A percentile compares a stretch with the other conserved stretches of the same genome.
phyloP scores from a whole-genome alignment of 2,113 vertebrate species.

The Accipiter cooperii region DNA sequence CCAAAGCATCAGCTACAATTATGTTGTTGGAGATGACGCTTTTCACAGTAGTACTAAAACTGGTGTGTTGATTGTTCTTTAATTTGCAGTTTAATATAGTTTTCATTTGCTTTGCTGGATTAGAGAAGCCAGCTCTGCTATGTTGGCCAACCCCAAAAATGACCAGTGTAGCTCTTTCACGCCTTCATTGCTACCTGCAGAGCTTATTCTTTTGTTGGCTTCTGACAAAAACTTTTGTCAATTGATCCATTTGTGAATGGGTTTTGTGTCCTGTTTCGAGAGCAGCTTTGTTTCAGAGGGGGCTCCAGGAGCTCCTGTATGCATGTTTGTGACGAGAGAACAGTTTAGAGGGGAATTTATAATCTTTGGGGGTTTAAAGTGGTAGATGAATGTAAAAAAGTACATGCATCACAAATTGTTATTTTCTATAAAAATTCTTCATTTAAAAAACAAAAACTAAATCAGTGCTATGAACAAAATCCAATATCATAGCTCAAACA shows the following conservation, averaged over 20 bases:
- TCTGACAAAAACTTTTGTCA: not conserved
- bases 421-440: not conserved
- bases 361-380: not conserved
- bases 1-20: not conserved
- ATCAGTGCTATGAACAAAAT: not conserved
- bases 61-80: not conserved
- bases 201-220: not conserved
- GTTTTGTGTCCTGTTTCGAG: not conserved
- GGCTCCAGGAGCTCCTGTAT: not conserved
- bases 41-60: not conserved
- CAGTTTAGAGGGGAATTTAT: not conserved
- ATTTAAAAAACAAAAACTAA: not conserved
- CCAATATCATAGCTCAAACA: not conserved
- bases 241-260: accelerated
- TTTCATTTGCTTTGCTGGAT: not conserved
- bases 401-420: not conserved
- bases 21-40: not conserved
- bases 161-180: not conserved
- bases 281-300: not conserved
- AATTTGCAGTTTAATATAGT: not conserved
- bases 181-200: not conserved
- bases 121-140: not conserved
- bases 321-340: accelerated
- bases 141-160: not conserved
- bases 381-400: not conserved